phyloP scores from a whole-genome alignment of 2,888 invertebrate genomes.

The Junonia oenone region DNA sequence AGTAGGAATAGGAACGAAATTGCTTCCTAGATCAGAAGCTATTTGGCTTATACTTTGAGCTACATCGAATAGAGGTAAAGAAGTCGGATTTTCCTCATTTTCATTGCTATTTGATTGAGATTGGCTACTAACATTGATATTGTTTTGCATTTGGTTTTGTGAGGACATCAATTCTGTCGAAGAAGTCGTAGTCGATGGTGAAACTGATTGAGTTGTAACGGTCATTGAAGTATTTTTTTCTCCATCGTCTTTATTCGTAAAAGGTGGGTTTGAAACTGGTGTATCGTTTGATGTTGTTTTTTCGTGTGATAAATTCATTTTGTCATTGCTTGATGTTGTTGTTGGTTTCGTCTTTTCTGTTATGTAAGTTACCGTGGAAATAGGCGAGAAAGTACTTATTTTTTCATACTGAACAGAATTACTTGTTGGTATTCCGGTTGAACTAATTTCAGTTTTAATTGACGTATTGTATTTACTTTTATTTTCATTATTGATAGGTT shows the following conservation, averaged over 20 bases:
- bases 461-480: constrained; percentile 4
- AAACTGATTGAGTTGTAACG: constrained; percentile 67
- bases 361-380: constrained; percentile 50
- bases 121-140: constrained; percentile 26
- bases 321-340: constrained; percentile 1
- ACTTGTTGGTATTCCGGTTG: constrained; percentile 21
- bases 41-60: constrained; percentile 74
- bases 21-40: constrained; percentile 65
- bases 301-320: not conserved
- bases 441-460: constrained; percentile 26
- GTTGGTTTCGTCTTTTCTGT: constrained; percentile 44
- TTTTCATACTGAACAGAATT: constrained; percentile 41
- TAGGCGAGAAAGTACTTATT: constrained; percentile 55
- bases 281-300: constrained; percentile 22
- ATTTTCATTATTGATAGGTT: not conserved
- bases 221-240: constrained; percentile 59
- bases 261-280: constrained; percentile 26
- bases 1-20: constrained; percentile 57
- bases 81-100: constrained; percentile 40
- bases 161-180: constrained; percentile 51
- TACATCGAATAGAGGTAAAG: constrained; percentile 60
- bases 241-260: constrained; percentile 37
- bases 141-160: constrained; percentile 33
- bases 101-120: constrained; percentile 27
- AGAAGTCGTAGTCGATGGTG: constrained; percentile 58